Conservation (phyloP, 2,797 vertebrate species). For the Bradypus variegatus region DNA sequence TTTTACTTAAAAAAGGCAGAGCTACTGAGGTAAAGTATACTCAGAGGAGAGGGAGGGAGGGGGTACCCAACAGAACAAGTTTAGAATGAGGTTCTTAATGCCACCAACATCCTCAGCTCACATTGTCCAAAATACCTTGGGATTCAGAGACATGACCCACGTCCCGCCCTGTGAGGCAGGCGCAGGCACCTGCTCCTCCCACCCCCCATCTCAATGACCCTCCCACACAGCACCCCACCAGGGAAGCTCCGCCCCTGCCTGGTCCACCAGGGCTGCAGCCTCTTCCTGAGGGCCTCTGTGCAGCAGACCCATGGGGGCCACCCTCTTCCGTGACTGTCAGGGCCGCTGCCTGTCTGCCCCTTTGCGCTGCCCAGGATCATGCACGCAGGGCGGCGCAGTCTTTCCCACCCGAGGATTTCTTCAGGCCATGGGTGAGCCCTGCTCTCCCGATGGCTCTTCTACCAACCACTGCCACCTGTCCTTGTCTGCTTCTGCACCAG, state of each 20-base stretch:
- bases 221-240: neutral
- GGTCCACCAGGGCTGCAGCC: neutral
- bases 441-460: neutral
- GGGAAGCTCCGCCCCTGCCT: neutral
- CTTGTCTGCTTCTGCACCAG: neutral
- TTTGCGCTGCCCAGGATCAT: neutral
- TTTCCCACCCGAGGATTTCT: neutral
- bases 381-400: neutral
- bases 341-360: neutral
- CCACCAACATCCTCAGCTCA: neutral
- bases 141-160: neutral
- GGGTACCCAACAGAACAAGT: neutral
- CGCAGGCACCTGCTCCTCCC: neutral
- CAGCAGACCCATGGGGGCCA: neutral
- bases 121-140: neutral
- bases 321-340: too few species aligned
- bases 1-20: neutral
- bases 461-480: neutral
- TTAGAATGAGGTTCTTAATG: neutral
- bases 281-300: neutral
- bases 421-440: neutral
- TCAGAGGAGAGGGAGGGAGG: neutral
- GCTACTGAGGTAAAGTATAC: neutral
- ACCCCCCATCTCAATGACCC: too few species aligned
- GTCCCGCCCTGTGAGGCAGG: neutral